phyloP scores from a whole-genome alignment of 1,140 invertebrate genomes.

The Heliconius melpomene region DNA sequence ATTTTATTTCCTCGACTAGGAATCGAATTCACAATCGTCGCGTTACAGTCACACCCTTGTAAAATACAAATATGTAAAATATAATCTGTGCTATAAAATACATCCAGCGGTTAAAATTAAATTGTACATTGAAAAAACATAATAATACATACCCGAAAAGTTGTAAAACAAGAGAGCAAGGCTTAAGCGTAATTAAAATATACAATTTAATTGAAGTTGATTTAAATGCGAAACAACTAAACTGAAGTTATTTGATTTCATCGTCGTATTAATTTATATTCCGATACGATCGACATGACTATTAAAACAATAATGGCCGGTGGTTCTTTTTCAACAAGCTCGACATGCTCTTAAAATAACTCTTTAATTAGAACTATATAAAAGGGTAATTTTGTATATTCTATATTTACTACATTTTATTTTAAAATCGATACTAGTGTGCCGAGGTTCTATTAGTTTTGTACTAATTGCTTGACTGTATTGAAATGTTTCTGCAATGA shows the following conservation, averaged over 20 bases:
- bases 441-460: background rate
- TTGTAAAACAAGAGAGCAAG: background rate
- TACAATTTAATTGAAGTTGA: background rate
- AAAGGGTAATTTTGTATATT: conserved; percentile 1
- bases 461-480: background rate
- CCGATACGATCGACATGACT: background rate
- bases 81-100: too few species aligned
- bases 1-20: too few species aligned
- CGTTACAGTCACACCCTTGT: too few species aligned
- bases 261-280: background rate
- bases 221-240: conserved; percentile 2
- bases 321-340: conserved; percentile 3
- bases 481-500: background rate
- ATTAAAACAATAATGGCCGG: background rate
- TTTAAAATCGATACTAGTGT: background rate
- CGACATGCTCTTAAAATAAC: background rate
- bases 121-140: background rate
- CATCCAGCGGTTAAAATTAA: too few species aligned
- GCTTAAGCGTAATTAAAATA: background rate
- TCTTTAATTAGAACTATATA: background rate
- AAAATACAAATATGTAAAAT: too few species aligned
- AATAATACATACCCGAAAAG: background rate
- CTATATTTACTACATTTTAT: background rate
- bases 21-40: too few species aligned
- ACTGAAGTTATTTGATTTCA: conserved; percentile 2